Evolutionary conservation across 2,888 invertebrate genomes (phyloP), one percentile per base, ranked within the genome.

Genomic region (Eristalinus sepulchralis): DNA sequence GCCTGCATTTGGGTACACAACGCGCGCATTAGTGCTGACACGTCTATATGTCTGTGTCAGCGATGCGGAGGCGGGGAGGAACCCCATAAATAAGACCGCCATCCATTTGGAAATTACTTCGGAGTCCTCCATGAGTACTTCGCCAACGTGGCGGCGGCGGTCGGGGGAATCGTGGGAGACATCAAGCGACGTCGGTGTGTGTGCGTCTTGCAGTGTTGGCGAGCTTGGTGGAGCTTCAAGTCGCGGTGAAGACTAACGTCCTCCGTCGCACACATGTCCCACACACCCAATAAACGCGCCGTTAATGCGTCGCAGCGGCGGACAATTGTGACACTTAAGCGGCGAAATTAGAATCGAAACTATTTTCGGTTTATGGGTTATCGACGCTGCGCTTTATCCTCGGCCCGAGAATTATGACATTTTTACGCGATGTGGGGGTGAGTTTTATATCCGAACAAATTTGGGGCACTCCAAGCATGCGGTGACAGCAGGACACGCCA

Each of bases 41-140:
- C 66, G 67, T 86, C 86, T 83, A 79, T 82, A 27, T 73, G 67
- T 67, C 68, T 73, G 47, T 17, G 47, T 47, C 47, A 47, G 47
- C 17, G 47, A 47, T 47, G 77, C 64, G 66, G 60, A 57, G 70
- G 27, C 27, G 63, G 62, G 27, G 27, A 11, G 47, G 27, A 5
- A 1, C 39, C 31, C 77, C 75, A 79, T 83, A 79, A 86, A 86
- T 86, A 79, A 86, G 66, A 86, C 62, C 75, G 79, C 66, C 79
- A 83, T 78, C 86, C 78, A 83, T 86, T 82, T 86, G 86, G 75
- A 86, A 80, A 78, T 85, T 85, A 78, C 85, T 78, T 70, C 10
- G 22, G 27, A n/a, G 55, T 71, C 24, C 34, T 67, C 62, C 57
- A 17, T 17, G 2, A 47, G 57, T 36, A 53, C 17, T 34, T 66